Percentiles rank a stretch among this genome's conserved stretches.
Evolutionary conservation across 64 coral and sea anemone species (phyloP).

Genomic region (Montipora capricornis): DNA sequence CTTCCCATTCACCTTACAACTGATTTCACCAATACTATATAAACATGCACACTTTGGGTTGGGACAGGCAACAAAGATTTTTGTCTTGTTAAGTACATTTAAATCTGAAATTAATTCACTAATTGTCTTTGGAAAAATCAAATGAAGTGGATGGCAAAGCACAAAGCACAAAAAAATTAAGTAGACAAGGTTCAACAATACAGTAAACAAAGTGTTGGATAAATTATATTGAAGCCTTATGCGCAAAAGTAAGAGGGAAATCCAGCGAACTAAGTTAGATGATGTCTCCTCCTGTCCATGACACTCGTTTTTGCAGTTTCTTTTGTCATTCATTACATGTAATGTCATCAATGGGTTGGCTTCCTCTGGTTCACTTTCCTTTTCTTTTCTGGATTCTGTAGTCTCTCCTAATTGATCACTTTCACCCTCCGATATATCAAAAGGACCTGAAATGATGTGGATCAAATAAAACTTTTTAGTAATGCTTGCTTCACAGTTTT

Average conservation of each 20-base stretch:
- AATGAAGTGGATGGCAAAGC: background rate
- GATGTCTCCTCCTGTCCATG: background rate
- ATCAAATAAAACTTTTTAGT: too few relatives aligned
- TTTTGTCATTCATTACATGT: too few relatives aligned
- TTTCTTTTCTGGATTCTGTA: too few relatives aligned
- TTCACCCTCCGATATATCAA: too few relatives aligned
- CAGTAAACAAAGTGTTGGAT: background rate
- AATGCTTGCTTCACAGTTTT: too few relatives aligned
- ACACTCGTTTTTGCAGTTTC: too few relatives aligned
- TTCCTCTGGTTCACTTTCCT: too few relatives aligned
- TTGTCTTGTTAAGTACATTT: background rate
- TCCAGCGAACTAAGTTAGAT: background rate
- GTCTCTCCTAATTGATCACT: too few relatives aligned
- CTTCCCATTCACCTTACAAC: background rate
- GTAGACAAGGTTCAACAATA: background rate
- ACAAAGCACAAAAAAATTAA: background rate
- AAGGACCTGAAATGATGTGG: too few relatives aligned
- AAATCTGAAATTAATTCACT: background rate
- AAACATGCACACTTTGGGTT: background rate
- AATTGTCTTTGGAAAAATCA: background rate
- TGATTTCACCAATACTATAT: background rate
- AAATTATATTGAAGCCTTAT: background rate
- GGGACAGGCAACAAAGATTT: background rate
- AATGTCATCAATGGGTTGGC: too few relatives aligned
- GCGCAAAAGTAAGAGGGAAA: background rate